These are phyloP conservation scores for Agriopis leucophaearia DNA, from an alignment of 2,888 invertebrate species.

Conservation along the genomic window DNA sequence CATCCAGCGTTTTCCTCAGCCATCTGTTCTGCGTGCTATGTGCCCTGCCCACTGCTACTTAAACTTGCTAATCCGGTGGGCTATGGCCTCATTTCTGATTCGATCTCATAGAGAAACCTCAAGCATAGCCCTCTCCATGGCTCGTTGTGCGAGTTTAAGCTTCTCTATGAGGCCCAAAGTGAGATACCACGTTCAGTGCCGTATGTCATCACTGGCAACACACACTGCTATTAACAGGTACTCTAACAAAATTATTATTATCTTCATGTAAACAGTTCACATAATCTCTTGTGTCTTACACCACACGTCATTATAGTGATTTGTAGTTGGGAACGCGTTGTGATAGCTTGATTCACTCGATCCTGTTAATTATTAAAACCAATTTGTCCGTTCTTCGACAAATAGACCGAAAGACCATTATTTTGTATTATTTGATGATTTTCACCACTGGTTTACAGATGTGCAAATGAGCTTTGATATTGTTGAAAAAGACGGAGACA, in stretches of 20 bases:
- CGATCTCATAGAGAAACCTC: too few relatives aligned
- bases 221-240: too few relatives aligned
- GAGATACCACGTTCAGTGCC: too few relatives aligned
- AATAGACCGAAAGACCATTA: slow-evolving; percentile 5
- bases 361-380: slow-evolving; percentile 75
- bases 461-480: not conserved
- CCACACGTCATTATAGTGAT: slow-evolving; percentile 63
- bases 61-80: too few relatives aligned
- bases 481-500: not conserved
- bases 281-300: slow-evolving; percentile 51
- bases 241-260: not conserved
- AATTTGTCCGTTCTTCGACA: slow-evolving; percentile 54
- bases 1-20: too few relatives aligned
- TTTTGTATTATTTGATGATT: not conserved
- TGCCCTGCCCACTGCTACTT: too few relatives aligned
- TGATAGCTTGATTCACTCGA: slow-evolving; percentile 72
- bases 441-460: not conserved
- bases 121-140: too few relatives aligned
- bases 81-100: too few relatives aligned
- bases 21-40: too few relatives aligned
- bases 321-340: slow-evolving; percentile 68
- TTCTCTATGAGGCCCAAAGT: too few relatives aligned
- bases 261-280: not conserved
- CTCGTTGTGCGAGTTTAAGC: too few relatives aligned
- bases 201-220: too few relatives aligned